A percentile compares a stretch with the other conserved stretches of the same genome.
Conservation (phyloP, 2,797 vertebrate genomes). For the Chelidonichthys spinosus region DNA sequence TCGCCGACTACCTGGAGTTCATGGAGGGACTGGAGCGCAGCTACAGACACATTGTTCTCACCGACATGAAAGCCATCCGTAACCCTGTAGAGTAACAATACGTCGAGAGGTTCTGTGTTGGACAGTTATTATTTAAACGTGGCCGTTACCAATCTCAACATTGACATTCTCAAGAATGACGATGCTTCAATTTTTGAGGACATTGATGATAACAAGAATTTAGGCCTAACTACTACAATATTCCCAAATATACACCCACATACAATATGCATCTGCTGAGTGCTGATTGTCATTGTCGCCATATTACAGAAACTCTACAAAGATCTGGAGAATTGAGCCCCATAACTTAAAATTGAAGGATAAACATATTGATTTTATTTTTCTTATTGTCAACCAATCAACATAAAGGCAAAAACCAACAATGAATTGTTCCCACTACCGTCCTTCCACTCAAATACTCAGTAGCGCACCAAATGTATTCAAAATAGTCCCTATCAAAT, state of each 20-base stretch:
- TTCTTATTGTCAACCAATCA: neutral
- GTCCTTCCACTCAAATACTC: neutral
- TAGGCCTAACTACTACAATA: neutral
- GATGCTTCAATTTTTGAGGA: neutral
- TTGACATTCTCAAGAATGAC: neutral
- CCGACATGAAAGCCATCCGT: conserved; percentile 87
- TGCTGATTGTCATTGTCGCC: too few relatives aligned
- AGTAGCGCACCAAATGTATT: neutral
- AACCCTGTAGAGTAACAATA: conserved; percentile 41
- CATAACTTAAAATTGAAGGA: neutral
- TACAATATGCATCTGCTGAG: too few relatives aligned
- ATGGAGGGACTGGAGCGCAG: conserved; percentile 89
- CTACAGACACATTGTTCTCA: conserved; percentile 88
- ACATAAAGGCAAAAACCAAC: neutral
- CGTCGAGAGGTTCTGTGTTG: neutral
- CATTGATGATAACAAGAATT: neutral
- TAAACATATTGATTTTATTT: neutral
- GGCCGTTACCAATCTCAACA: neutral
- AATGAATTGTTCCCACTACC: neutral
- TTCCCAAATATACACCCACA: too few relatives aligned
- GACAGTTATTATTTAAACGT: too few relatives aligned
- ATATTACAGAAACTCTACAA: too few relatives aligned
- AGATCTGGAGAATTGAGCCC: neutral
- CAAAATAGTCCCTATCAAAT: neutral
- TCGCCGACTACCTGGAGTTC: conserved; percentile 90